Percentiles rank a stretch among this genome's conserved stretches.
Conservation (phyloP, 2,888 invertebrate species). For the Kuschelorhynchus macadamiae region DNA sequence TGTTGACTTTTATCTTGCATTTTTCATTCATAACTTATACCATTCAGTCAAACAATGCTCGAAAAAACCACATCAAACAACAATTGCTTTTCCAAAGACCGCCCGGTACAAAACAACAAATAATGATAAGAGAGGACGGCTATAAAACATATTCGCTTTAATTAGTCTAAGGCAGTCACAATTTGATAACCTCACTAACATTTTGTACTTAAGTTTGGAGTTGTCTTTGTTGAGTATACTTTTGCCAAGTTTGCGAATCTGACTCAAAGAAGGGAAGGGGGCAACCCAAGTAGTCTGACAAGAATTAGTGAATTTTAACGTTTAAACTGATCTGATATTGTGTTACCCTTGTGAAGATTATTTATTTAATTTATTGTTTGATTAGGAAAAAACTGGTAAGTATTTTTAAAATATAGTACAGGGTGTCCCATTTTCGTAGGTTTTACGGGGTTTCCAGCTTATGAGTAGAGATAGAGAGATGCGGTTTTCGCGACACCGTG, state of each 20-base stretch:
- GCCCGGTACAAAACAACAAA: not conserved
- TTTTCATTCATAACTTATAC: too few species aligned
- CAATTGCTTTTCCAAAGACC: not conserved
- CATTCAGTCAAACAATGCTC: not conserved
- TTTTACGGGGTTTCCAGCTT: too few species aligned
- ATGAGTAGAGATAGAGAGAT: too few species aligned
- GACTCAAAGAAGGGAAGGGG: conserved; percentile 20
- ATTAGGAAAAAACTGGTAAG: too few species aligned
- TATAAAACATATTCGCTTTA: not conserved
- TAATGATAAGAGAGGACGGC: conserved; percentile 6
- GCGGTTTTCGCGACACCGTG: too few species aligned
- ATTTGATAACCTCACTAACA: not conserved
- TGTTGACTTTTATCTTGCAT: too few species aligned
- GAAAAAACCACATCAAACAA: not conserved
- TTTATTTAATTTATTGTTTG: too few species aligned
- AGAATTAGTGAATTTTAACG: not conserved
- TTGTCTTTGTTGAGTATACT: conserved; percentile 30
- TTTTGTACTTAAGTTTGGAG: not conserved
- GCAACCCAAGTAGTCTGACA: not conserved
- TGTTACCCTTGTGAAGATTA: not conserved
- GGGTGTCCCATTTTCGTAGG: too few species aligned
- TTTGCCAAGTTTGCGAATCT: conserved; percentile 27
- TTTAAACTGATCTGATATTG: not conserved
- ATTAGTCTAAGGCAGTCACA: conserved; percentile 9
- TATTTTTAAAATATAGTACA: too few species aligned